These are phyloP conservation scores for Agrochola circellaris DNA, from an alignment of 2,888 invertebrate species.

Conservation along the genomic window DNA sequence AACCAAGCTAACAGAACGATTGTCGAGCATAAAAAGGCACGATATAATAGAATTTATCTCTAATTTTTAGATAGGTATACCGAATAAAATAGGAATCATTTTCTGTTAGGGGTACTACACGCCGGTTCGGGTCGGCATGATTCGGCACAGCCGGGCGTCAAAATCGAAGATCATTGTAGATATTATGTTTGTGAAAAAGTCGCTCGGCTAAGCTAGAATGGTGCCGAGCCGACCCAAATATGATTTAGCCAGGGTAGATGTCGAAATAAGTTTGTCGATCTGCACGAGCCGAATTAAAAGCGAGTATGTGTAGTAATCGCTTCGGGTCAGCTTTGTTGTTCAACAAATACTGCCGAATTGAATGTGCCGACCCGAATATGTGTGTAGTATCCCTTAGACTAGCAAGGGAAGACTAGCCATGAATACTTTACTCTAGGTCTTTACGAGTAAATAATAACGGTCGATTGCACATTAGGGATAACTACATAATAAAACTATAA, in stretches of 20 bases:
- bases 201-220: background rate
- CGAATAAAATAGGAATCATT: background rate
- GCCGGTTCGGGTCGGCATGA: background rate
- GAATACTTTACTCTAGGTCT: background rate
- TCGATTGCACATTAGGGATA: background rate
- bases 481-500: background rate
- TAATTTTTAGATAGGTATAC: slow-evolving; percentile 5
- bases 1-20: slow-evolving; percentile 22
- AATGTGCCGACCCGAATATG: background rate
- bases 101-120: background rate
- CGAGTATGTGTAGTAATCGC: background rate
- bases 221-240: background rate
- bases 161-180: background rate
- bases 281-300: background rate
- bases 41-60: background rate
- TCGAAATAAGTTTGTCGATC: background rate
- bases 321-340: background rate
- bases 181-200: background rate
- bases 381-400: background rate
- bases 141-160: background rate
- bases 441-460: background rate
- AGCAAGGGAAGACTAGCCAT: background rate
- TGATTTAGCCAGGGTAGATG: background rate
- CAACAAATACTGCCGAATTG: background rate
- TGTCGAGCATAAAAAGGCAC: slow-evolving; percentile 14